These are phyloP conservation scores for Drosophila ohnishii DNA, from an alignment of 1,140 invertebrate species.

Conservation along the genomic window DNA sequence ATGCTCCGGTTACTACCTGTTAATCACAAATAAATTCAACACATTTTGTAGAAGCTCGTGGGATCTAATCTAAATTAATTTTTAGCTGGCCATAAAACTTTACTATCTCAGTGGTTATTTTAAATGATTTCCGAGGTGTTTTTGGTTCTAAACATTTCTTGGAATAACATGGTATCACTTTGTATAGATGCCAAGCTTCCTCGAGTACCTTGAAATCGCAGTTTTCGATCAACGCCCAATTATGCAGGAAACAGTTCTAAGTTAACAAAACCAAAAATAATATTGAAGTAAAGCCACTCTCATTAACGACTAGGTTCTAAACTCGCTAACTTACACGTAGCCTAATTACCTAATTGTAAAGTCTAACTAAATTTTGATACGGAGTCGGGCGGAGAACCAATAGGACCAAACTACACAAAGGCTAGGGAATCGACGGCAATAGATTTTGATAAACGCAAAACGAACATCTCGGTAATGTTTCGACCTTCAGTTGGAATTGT, in stretches of 20 bases:
- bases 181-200: not conserved
- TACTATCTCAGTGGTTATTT: constrained; percentile 26
- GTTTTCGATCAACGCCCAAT: constrained; percentile 36
- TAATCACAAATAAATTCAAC: constrained; percentile 39
- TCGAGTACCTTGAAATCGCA: constrained; percentile 41
- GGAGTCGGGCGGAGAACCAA: constrained; percentile 54
- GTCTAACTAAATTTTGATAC: constrained; percentile 64
- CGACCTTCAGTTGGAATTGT: constrained; percentile 29
- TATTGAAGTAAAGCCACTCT: constrained; percentile 17
- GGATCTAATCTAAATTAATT: constrained; percentile 22
- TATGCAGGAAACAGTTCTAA: constrained; percentile 68
- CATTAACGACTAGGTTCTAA: constrained; percentile 51
- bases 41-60: constrained; percentile 35
- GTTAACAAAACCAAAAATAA: constrained; percentile 63
- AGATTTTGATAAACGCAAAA: constrained; percentile 50
- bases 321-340: constrained; percentile 44
- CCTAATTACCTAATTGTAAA: constrained; percentile 58
- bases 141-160: constrained; percentile 1
- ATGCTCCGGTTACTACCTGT: not conserved
- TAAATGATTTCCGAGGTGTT: not conserved
- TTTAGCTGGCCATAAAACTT: constrained; percentile 11
- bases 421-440: constrained; percentile 51
- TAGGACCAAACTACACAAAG: constrained; percentile 73
- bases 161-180: not conserved
- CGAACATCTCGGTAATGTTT: constrained; percentile 12